Percentiles rank a stretch among this genome's conserved stretches.
These are phyloP conservation scores for Gopherus evgoodei DNA, from an alignment of 2,113 vertebrate species.

Conservation along the genomic window DNA sequence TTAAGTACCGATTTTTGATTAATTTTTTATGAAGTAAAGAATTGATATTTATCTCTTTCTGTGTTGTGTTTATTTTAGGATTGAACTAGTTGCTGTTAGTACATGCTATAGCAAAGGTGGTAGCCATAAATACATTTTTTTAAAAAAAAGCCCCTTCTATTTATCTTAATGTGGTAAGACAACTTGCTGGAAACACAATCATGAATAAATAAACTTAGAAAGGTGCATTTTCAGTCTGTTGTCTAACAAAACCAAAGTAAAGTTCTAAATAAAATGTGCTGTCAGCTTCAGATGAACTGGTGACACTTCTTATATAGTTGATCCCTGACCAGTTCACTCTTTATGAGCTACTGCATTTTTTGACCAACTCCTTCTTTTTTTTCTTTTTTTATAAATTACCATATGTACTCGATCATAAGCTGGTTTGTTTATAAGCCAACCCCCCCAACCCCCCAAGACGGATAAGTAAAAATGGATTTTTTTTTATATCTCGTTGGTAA, in stretches of 20 bases:
- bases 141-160: too few species aligned
- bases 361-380: not conserved
- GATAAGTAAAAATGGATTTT: too few species aligned
- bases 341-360: not conserved
- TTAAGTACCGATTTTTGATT: not conserved
- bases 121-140: not conserved
- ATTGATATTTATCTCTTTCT: not conserved
- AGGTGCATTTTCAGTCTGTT: not conserved
- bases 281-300: not conserved
- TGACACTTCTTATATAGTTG: not conserved
- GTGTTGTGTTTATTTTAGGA: not conserved
- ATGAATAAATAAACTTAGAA: not conserved
- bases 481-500: too few species aligned
- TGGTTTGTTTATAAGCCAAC: too few species aligned
- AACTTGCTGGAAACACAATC: not conserved
- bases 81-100: not conserved
- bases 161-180: not conserved
- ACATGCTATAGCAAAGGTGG: not conserved
- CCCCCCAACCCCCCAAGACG: too few species aligned
- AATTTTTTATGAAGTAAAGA: not conserved
- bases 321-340: not conserved
- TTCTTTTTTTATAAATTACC: too few species aligned
- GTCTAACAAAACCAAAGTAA: not conserved
- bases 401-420: too few species aligned
- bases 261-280: not conserved